Percentiles rank a stretch among this genome's conserved stretches.
These are phyloP conservation scores for Apocrypta bakeri DNA, from an alignment of 1,140 invertebrate genomes.

Conservation along the genomic window DNA sequence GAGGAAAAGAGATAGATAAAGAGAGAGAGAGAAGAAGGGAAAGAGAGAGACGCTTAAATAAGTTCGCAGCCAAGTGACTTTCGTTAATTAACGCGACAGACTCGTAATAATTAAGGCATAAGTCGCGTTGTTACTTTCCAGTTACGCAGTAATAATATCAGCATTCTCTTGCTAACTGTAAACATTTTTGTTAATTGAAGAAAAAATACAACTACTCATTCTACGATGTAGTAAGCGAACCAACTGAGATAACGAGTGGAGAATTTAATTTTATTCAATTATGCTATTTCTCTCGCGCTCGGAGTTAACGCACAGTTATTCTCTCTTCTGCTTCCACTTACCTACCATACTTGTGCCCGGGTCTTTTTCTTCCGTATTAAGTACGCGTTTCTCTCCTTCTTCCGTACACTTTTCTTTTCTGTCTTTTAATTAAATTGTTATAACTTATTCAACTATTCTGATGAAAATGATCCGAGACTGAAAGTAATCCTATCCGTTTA, in stretches of 20 bases:
- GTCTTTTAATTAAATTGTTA: slow-evolving; percentile 44
- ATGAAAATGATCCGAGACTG: neutral
- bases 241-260: neutral
- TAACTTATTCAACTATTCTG: slow-evolving; percentile 11
- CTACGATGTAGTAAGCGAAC: neutral
- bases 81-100: slow-evolving; percentile 47
- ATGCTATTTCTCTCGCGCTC: slow-evolving; percentile 10
- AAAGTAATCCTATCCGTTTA: neutral
- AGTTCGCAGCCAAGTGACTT: slow-evolving; percentile 19
- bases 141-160: slow-evolving; percentile 40
- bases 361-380: neutral
- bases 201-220: slow-evolving; percentile 18
- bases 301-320: neutral
- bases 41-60: slow-evolving; percentile 25
- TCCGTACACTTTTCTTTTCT: neutral
- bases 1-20: too few species aligned
- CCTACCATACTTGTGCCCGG: neutral
- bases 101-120: slow-evolving; percentile 48
- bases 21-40: neutral
- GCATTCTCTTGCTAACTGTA: slow-evolving; percentile 10
- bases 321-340: slow-evolving; percentile 4
- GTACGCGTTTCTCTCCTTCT: neutral
- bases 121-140: slow-evolving; percentile 43
- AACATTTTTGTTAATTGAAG: slow-evolving; percentile 50
- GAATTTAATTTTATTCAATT: slow-evolving; percentile 51